Evolutionary conservation across 2,113 vertebrate genomes (phyloP).

Genomic region (Cettia cetti): DNA sequence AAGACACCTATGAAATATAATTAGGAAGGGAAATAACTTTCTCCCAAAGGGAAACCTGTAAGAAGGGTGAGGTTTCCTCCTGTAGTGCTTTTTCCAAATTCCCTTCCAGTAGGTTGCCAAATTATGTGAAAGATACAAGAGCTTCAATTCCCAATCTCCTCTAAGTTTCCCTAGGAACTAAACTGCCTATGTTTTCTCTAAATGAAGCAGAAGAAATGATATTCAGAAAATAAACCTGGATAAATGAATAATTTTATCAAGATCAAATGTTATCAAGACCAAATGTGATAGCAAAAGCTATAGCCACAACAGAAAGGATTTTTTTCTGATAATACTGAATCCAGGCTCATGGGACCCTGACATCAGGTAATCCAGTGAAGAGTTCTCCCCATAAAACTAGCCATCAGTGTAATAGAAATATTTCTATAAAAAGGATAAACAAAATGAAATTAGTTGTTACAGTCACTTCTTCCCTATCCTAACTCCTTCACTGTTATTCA

Average conservation of each 20-base stretch:
- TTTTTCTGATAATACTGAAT: not conserved
- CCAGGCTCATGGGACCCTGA: not conserved
- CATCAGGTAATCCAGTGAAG: not conserved
- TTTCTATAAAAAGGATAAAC: not conserved
- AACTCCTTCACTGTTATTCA: not conserved
- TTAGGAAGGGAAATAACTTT: not conserved
- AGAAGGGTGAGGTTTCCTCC: conserved; percentile 24
- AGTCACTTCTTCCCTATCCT: not conserved
- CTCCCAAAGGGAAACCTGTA: not conserved
- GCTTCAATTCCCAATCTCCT: not conserved
- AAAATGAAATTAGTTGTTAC: not conserved
- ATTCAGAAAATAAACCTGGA: not conserved
- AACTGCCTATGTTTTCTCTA: not conserved
- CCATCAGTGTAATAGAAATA: not conserved
- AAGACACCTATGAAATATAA: not conserved
- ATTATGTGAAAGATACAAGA: not conserved
- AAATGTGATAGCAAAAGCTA: not conserved
- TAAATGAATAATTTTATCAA: not conserved
- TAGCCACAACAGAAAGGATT: not conserved
- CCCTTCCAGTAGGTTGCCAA: not conserved
- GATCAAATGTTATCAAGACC: not conserved
- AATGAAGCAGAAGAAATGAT: not conserved
- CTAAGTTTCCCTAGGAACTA: not conserved
- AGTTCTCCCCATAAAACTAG: not conserved
- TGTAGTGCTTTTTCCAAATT: not conserved